These are phyloP conservation scores for Lycocerus yunnanus DNA, from an alignment of 2,888 invertebrate species.

Conservation along the genomic window DNA sequence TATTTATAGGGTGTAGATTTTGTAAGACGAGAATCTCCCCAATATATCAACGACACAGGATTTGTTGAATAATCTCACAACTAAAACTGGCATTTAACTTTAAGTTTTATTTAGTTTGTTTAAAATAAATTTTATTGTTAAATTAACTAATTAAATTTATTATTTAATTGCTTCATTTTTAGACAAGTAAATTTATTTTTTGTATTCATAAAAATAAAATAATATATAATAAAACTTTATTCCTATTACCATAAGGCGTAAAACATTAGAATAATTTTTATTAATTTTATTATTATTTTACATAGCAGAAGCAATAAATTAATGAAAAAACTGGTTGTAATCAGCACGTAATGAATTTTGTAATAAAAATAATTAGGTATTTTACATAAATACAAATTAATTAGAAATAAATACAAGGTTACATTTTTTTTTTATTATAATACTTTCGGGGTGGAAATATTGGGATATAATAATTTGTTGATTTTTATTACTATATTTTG, in stretches of 20 bases:
- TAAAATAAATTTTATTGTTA: background rate
- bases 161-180: background rate
- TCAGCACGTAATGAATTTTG: background rate
- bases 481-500: too few species aligned
- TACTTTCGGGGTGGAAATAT: too few species aligned
- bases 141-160: background rate
- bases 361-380: background rate
- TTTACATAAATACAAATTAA: background rate
- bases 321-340: background rate
- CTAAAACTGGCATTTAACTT: background rate
- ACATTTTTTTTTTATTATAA: too few species aligned
- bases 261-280: background rate
- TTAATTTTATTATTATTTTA: background rate
- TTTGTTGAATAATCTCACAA: too few species aligned
- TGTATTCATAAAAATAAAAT: background rate
- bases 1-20: too few species aligned
- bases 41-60: too few species aligned
- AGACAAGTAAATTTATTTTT: background rate
- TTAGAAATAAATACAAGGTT: background rate
- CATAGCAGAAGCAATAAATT: background rate
- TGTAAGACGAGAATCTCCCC: too few species aligned
- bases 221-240: background rate
- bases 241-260: background rate
- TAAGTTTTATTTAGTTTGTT: background rate
- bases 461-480: too few species aligned